Evolutionary conservation across 2,797 vertebrate species (phyloP).

Genomic region (Toxotes lorentzi): DNA sequence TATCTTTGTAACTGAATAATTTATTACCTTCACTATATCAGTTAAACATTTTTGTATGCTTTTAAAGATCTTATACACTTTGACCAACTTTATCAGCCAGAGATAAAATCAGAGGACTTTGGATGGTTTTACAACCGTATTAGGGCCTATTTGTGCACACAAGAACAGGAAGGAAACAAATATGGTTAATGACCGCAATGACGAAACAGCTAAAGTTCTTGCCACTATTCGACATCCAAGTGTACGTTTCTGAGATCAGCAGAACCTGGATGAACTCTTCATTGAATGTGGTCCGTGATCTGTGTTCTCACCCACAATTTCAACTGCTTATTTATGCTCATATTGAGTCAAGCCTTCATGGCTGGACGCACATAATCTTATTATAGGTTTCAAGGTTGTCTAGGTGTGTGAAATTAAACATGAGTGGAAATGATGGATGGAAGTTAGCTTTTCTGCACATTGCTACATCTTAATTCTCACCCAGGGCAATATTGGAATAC

Average conservation of each 20-base stretch:
- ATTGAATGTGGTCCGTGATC: slow-evolving; percentile 25
- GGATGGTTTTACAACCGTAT: not conserved
- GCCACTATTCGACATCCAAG: not conserved
- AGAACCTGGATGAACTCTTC: slow-evolving; percentile 7
- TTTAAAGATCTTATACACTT: not conserved
- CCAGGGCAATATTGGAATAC: slow-evolving; percentile 49
- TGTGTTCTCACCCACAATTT: slow-evolving; percentile 26
- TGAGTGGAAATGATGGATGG: slow-evolving; percentile 50
- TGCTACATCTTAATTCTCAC: slow-evolving; percentile 71
- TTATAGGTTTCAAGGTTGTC: slow-evolving; percentile 53
- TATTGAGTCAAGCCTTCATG: slow-evolving; percentile 36
- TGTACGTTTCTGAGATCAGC: slow-evolving; percentile 27
- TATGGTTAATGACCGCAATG: too few species aligned
- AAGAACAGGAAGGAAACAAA: too few species aligned
- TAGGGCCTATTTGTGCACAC: not conserved
- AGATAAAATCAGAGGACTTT: not conserved
- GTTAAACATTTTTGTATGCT: not conserved
- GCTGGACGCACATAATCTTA: slow-evolving; percentile 61
- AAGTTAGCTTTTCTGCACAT: slow-evolving; percentile 42
- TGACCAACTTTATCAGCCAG: not conserved
- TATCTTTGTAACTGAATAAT: not conserved
- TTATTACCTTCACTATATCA: not conserved
- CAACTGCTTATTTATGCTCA: slow-evolving; percentile 49
- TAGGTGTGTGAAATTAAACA: slow-evolving; percentile 68
- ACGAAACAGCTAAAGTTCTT: too few species aligned